These are phyloP conservation scores for Forbesichthys papilliferus DNA, from an alignment of 2,113 vertebrate genomes.

Conservation along the genomic window DNA sequence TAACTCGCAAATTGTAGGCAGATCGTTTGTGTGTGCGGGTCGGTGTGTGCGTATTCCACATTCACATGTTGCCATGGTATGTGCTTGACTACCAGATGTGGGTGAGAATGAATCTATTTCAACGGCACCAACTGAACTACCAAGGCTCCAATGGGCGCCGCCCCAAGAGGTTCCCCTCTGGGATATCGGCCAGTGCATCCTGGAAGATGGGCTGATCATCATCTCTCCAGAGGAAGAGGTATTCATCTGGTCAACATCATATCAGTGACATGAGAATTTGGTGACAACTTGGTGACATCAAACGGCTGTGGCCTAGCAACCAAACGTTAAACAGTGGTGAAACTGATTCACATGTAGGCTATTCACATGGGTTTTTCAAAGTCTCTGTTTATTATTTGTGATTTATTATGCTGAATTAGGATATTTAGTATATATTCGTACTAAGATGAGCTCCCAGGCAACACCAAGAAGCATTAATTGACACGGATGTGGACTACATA, in stretches of 20 bases:
- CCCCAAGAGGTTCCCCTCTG: constrained; percentile 80
- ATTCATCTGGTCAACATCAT: neutral
- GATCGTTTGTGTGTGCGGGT: neutral
- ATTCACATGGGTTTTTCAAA: too few relatives aligned
- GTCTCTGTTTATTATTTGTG: too few relatives aligned
- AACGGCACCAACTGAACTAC: constrained; percentile 10
- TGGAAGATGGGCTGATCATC: constrained; percentile 84
- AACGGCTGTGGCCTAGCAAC: too few relatives aligned
- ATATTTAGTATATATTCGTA: too few relatives aligned
- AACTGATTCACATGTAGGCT: too few relatives aligned
- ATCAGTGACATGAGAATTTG: too few relatives aligned
- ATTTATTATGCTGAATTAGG: too few relatives aligned
- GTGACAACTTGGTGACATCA: too few relatives aligned
- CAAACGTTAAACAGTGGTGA: too few relatives aligned
- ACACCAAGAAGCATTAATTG: too few relatives aligned
- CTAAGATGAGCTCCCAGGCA: too few relatives aligned
- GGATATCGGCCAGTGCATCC: constrained; percentile 83
- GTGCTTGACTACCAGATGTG: constrained; percentile 26
- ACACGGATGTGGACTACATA: too few relatives aligned
- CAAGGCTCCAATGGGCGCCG: constrained; percentile 57
- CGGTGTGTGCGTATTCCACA: constrained; percentile 10
- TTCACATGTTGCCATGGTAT: constrained; percentile 19
- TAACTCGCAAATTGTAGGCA: neutral
- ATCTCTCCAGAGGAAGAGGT: constrained; percentile 86
- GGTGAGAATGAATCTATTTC: constrained; percentile 11